Base-by-base conservation (phyloP, 2,113 vertebrate species). In the Cyphotilapia sp. region DNA sequence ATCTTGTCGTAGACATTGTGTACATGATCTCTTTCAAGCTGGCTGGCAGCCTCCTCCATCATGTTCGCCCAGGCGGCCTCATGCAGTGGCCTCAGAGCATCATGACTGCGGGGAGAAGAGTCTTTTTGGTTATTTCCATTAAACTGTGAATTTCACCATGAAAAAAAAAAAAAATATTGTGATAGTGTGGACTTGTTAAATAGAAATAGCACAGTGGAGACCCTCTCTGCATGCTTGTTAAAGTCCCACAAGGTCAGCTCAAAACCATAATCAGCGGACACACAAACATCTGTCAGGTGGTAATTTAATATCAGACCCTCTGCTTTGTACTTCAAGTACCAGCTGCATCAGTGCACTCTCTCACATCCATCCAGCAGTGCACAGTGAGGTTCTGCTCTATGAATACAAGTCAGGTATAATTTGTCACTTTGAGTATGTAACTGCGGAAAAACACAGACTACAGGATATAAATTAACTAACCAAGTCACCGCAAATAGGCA, bases 1-100 rank as follows among this genome's bases (percentile, higher is more conserved):
- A 96, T 97, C 95, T 95, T 97, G 95, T 97, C 96, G 14, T 97
- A 97, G 38, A 97, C 94, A 1, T 80, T 96, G 91, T 96, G 96
- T 91, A 97, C 93, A 7, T 97, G 95, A 33, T 96, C 94, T 87
- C 92, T 95, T 94, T 97, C 92, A 2, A 97, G 94, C 49, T 90
- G 96, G 88, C 89, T 96, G 94, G 96, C 96, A 90, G 97, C 96
- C 92, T 96, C 96, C 88, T 97, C 97, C 96, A 97, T 97, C 87
- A 90, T 91, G 89, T 56, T 42, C 12, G 14, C 86, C 80, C 54
- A 19, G 89, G 84, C 86, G 56, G 91, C 83, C 85, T 94, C 92
- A 90, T 83, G 88, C 92, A 92, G 87, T 83, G 24, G 87, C 87
- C 91, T 85, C 80, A 90, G 85, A 91, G 83, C 92, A 85, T 91